Evolutionary conservation across 2,888 invertebrate genomes (phyloP), one percentile per base, ranked within the genome.

Genomic region (Thera britannica): DNA sequence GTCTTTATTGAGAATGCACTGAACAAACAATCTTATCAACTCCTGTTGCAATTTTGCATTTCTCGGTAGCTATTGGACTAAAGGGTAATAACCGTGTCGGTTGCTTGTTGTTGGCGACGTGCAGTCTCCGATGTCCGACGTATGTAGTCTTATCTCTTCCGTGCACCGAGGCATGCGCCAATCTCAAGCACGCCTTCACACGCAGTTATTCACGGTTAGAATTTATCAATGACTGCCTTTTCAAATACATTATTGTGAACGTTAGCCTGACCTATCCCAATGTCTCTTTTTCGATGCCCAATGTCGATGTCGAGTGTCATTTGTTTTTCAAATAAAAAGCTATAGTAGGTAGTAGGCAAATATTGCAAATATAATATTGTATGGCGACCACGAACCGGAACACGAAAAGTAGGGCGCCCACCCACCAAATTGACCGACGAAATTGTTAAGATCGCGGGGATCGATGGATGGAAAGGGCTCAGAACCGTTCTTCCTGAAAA

Each of bases 91-190:
- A 68, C 46, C 57, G 67, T 61, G 62, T 67, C 61, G 46, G 58
- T 61, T 64, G 58, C 12, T 62, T 49, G 57, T 51, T 52, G 69
- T 41, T 35, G 67, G 63, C 69, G 69, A 62, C 65, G 59, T 58
- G 70, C 90, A 70, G 90, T 90, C 90, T 89, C 86, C 79, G 70
- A 70, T 81, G 76, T 68, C 76, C 71, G 64, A 59, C 62, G 71
- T 48, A 38, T 62, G 58, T 64, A 48, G 46, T 70, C 76, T 81
- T 83, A 81, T 83, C 83, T 76, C 73, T 76, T 75, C 72, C 75
- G 73, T 75, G 69, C 74, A 72, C 9, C 63, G 74, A 7, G 49
- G 63, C 63, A 55, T 71, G 61, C 72, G 73, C 77, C 75, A 80
- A 82, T 80, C 79, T 78, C 68, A 64, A 64, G 66, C 57, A 65